Evolutionary conservation across 92 coral and sea anemone genomes (phyloP).

Genomic region (Phenganax marumi): DNA sequence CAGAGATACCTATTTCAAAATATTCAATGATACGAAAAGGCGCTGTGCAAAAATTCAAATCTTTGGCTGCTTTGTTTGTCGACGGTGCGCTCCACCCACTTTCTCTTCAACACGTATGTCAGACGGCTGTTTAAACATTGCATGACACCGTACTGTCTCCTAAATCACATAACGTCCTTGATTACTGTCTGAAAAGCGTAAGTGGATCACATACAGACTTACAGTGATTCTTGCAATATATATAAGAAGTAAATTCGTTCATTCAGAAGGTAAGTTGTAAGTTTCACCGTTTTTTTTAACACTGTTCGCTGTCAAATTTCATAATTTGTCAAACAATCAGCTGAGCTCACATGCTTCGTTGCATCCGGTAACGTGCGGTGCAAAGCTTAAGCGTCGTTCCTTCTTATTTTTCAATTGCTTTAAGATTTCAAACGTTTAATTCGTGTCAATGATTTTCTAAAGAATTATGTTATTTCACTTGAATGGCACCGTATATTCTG

Average conservation of each 20-base stretch:
- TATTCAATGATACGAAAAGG: background rate
- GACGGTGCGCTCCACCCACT: conserved; percentile 17
- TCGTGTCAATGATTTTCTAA: no score
- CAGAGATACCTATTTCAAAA: background rate
- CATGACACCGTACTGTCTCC: background rate
- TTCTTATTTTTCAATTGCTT: no score
- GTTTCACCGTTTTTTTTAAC: background rate
- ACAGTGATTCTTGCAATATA: background rate
- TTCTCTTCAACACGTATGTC: background rate
- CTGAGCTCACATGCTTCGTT: background rate
- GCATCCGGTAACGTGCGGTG: background rate
- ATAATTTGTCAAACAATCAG: background rate
- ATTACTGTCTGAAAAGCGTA: background rate
- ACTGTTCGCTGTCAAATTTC: background rate
- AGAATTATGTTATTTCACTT: no score
- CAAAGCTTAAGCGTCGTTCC: no score
- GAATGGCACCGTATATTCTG: no score
- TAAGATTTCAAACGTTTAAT: no score
- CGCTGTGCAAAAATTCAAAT: background rate
- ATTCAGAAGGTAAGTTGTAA: background rate
- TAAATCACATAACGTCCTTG: no score
- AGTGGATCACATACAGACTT: background rate
- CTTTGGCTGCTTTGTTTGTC: background rate
- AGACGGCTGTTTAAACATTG: conserved; percentile 9
- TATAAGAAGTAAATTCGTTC: background rate